phyloP scores from a whole-genome alignment of 2,797 vertebrate species.

The Dromococcyx pavoninus region DNA sequence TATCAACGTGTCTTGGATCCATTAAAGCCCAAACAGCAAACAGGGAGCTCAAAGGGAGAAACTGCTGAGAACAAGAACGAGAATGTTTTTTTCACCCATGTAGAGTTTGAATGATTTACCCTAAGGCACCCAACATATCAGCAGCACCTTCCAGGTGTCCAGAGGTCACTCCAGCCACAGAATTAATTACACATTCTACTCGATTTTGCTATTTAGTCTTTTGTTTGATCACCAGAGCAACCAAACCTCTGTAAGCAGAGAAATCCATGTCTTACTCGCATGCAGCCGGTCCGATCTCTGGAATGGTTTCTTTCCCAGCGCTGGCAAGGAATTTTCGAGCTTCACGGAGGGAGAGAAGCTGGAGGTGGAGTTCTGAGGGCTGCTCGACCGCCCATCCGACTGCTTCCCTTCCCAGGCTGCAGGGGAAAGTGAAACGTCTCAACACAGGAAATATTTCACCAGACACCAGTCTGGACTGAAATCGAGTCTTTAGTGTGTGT shows the following conservation, averaged over 20 bases:
- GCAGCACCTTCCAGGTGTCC: not conserved
- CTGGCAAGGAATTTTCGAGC: slow-evolving; percentile 81
- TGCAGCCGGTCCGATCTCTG: slow-evolving; percentile 88
- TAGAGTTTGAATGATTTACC: not conserved
- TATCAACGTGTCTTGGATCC: not conserved
- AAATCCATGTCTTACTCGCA: slow-evolving; percentile 80
- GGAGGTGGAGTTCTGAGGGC: slow-evolving; percentile 78
- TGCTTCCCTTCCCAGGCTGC: slow-evolving; percentile 83
- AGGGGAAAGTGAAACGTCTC: not conserved
- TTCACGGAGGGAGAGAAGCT: slow-evolving; percentile 76
- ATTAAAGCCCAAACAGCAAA: not conserved
- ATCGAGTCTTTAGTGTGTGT: rapidly evolving
- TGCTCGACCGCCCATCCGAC: slow-evolving; percentile 70
- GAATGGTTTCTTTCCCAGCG: slow-evolving; percentile 85
- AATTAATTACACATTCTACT: not conserved
- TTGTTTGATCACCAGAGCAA: not conserved
- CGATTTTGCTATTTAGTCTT: not conserved
- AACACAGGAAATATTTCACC: rapidly evolving
- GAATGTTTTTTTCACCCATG: not conserved
- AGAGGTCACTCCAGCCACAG: not conserved
- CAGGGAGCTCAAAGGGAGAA: not conserved
- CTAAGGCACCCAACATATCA: not conserved
- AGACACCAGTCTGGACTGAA: not conserved
- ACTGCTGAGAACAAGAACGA: not conserved
- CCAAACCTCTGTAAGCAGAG: not conserved